Base-by-base conservation (phyloP, 2,888 invertebrate species). In the Halictus quadricinctus region DNA sequence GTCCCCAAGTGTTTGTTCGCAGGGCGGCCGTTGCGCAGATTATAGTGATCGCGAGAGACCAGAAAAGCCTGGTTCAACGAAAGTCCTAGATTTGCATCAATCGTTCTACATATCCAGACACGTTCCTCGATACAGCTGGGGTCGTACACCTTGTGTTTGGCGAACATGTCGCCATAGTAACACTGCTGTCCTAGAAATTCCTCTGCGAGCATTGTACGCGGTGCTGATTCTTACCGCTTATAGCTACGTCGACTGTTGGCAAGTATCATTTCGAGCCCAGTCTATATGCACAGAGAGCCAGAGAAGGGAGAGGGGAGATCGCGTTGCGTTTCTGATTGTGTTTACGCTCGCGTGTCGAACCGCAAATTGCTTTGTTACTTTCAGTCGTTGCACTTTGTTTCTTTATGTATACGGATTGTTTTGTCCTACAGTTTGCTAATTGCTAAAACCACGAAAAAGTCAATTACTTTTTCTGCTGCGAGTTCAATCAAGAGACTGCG, bases 171-270 rank as follows among this genome's bases (percentile, higher is more conserved):
- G 74, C 72, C 69, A 89, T 90, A 84, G 90, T 84, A 79, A 90
- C 60, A 54, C 80, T 60, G 76, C 60, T 86, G 90, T 82, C 90
- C 89, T 88, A 90, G 89, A 89, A 89, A 89, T 89, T 86, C 82
- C 76, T 76, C 60, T 58, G 41, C 76, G 46, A 75, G 69, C 78
- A 69, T 79, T 70, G 80, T 76, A 73, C 69, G 29, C 29, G 29
- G 29, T 29, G 29, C 29, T 1, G 29, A 29, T 29, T 29, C 29
- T 29, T 29, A 29, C 29, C 29, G 29, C 29, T 70, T n/a, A 10
- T 36, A 50, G 3, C 72, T 18, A 12, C 50, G 36, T 36, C 50
- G 36, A 54, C 41, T 29, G 43, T n/a, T 21, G 69, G 69, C 69
- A 70, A 43, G 69, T 43, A 70, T 70, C 70, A 43, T 70, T 70